These are phyloP conservation scores for Ciona savignyi DNA, from an alignment of 23 tunicate genomes.

Conservation along the genomic window DNA sequence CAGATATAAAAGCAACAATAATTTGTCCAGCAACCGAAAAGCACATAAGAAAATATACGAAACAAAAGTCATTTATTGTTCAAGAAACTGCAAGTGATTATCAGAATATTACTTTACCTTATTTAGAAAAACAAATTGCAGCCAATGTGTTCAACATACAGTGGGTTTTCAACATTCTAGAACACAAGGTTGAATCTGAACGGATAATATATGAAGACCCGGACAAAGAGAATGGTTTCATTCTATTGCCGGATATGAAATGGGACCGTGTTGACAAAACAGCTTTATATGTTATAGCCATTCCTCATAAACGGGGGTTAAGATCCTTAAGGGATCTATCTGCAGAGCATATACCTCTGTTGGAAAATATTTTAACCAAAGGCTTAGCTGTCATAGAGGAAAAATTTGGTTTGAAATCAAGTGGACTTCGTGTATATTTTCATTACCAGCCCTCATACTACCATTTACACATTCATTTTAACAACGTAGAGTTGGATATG, in stretches of 20 bases:
- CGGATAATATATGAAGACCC: constrained; percentile 66
- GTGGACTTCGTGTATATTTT: constrained; percentile 51
- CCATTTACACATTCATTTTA: constrained; percentile 90
- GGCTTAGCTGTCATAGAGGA: constrained; percentile 25
- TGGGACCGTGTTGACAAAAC: constrained; percentile 65
- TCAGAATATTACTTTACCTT: constrained; percentile 38
- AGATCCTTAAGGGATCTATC: constrained; percentile 67
- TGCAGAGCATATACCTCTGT: constrained; percentile 54
- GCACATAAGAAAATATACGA: constrained; percentile 68
- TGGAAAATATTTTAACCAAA: constrained; percentile 35
- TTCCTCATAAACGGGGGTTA: constrained; percentile 50
- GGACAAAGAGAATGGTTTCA: constrained; percentile 61
- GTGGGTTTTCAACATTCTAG: constrained; percentile 96
- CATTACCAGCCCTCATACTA: constrained; percentile 97
- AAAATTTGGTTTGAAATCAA: constrained; percentile 30
- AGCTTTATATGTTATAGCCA: constrained; percentile 52
- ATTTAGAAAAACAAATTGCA: constrained; percentile 43
- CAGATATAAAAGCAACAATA: constrained; percentile 61
- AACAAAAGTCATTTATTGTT: constrained; percentile 39
- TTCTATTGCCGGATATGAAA: constrained; percentile 81
- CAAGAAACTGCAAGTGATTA: constrained; percentile 71
- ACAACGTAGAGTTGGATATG: constrained; percentile 46
- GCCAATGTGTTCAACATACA: constrained; percentile 48
- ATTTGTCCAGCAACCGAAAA: constrained; percentile 86
- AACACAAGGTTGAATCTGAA: constrained; percentile 66